Evolutionary conservation across 2,113 vertebrate genomes (phyloP).

Genomic region (Ammodytes dubius): DNA sequence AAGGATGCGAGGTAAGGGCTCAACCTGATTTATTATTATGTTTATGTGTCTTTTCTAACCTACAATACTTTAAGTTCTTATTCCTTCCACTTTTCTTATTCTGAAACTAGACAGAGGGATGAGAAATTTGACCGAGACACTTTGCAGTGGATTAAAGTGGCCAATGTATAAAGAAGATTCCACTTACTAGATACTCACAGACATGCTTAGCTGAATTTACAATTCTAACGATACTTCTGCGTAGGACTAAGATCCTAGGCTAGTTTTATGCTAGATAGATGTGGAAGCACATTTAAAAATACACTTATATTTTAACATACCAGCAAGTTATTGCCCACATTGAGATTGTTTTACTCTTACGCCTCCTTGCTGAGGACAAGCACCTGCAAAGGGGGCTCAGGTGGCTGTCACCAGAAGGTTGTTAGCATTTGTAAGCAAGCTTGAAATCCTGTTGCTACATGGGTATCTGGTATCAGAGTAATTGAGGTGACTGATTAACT

Average conservation of each 20-base stretch:
- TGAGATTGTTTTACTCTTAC: background rate
- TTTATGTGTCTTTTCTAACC: slow-evolving; percentile 34
- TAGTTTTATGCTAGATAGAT: background rate
- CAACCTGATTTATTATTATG: background rate
- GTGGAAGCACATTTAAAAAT: background rate
- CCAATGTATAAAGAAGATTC: background rate
- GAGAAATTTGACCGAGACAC: background rate
- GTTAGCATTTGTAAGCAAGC: background rate
- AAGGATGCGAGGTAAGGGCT: slow-evolving; percentile 94
- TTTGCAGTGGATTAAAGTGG: background rate
- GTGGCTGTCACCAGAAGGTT: background rate
- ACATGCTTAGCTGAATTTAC: background rate
- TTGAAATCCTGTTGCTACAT: slow-evolving; percentile 12
- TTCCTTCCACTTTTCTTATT: slow-evolving; percentile 25
- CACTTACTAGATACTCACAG: background rate
- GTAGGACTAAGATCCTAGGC: background rate
- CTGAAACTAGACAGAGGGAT: background rate
- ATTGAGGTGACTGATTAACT: background rate
- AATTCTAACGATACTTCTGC: slow-evolving; percentile 7
- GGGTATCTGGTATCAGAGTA: slow-evolving; percentile 11
- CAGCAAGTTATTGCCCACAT: background rate
- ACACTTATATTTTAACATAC: background rate
- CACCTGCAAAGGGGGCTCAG: background rate
- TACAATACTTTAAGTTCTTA: slow-evolving; percentile 3
- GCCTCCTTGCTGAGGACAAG: background rate